These are phyloP conservation scores for Gambusia holbrooki DNA, from an alignment of 2,113 vertebrate genomes.

Conservation along the genomic window DNA sequence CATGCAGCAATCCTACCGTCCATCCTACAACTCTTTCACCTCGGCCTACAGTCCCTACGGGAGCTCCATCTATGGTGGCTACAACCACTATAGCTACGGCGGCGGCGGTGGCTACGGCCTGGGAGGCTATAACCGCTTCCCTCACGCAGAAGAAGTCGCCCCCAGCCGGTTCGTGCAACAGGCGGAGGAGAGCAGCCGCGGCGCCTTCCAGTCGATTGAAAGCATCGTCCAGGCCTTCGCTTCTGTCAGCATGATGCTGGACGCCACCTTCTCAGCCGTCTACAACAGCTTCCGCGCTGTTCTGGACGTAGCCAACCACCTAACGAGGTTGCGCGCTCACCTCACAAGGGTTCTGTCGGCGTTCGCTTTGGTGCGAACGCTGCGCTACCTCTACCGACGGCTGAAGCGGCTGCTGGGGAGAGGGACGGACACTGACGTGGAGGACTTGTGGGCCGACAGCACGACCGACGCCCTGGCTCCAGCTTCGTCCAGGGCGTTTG, in stretches of 20 bases:
- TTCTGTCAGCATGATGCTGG: conserved; percentile 98
- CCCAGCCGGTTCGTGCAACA: conserved; percentile 96
- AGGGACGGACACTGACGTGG: conserved; percentile 83
- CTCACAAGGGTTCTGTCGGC: conserved; percentile 96
- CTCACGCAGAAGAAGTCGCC: conserved; percentile 83
- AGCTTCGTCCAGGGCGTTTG: conserved; percentile 19
- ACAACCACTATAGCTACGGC: conserved; percentile 83
- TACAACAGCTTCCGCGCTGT: conserved; percentile 98
- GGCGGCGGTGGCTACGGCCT: conserved; percentile 65
- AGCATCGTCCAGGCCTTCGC: conserved; percentile 97
- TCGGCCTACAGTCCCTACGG: conserved; percentile 87
- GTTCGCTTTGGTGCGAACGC: conserved; percentile 93
- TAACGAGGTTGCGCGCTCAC: conserved; percentile 91
- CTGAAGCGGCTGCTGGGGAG: conserved; percentile 88
- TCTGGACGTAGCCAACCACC: conserved; percentile 96
- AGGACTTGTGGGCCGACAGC: conserved; percentile 95
- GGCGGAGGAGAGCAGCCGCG: conserved; percentile 96
- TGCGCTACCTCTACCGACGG: conserved; percentile 89
- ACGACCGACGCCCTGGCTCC: conserved; percentile 79
- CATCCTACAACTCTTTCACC: conserved; percentile 86
- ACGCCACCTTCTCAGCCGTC: conserved; percentile 96
- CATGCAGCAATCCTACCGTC: conserved; percentile 88
- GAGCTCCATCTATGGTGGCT: conserved; percentile 63
- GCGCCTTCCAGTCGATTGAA: conserved; percentile 97
- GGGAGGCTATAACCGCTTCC: conserved; percentile 87